A percentile compares a stretch with the other conserved stretches of the same genome.
phyloP scores from a whole-genome alignment of 2,797 vertebrate genomes.

The Characodon lateralis region DNA sequence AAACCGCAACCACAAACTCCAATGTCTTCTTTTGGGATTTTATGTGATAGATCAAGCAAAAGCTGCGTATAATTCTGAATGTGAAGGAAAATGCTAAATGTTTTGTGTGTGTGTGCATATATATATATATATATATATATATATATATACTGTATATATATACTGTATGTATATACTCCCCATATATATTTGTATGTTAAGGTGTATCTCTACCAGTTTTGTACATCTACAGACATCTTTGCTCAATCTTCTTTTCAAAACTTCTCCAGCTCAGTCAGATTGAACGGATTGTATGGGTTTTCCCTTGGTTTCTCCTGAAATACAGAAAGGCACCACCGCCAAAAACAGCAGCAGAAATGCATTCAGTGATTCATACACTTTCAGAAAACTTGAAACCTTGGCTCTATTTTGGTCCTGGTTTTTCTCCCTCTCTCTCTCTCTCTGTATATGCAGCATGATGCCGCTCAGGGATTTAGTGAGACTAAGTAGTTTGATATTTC shows the following conservation, averaged over 20 bases:
- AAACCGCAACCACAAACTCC: background rate
- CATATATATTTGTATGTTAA: background rate
- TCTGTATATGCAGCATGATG: constrained; percentile 58
- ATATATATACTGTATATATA: background rate
- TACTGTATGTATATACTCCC: background rate
- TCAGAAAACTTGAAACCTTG: constrained; percentile 78
- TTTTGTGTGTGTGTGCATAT: background rate
- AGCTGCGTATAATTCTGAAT: background rate
- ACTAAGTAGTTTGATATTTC: constrained; percentile 82
- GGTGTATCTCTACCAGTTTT: background rate
- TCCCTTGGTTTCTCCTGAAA: constrained; percentile 48
- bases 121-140: background rate
- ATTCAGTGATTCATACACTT: constrained; percentile 79
- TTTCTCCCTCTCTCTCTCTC: constrained; percentile 53
- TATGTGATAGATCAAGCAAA: background rate
- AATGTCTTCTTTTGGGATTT: background rate
- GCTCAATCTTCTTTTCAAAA: background rate
- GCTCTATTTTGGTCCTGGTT: constrained; percentile 73
- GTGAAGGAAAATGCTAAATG: background rate
- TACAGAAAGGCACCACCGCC: constrained; percentile 40
- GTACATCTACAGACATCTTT: background rate
- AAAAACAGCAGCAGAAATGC: constrained; percentile 67
- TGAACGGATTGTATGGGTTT: background rate
- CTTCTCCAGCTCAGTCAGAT: background rate
- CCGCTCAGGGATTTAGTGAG: constrained; percentile 73